Base-by-base conservation (phyloP, 2,888 invertebrate species). In the Orgyia antiqua region DNA sequence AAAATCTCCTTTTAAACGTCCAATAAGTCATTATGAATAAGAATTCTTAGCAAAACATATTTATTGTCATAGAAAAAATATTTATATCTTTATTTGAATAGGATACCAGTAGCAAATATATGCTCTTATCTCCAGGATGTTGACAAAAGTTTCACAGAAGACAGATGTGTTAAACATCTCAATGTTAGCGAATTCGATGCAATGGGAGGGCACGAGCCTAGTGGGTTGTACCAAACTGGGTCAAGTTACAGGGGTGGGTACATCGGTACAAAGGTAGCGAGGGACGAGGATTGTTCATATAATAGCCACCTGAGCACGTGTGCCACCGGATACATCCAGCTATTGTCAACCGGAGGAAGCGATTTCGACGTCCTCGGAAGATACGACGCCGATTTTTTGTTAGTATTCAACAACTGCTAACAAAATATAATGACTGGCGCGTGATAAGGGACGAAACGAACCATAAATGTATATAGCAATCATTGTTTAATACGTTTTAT, bases 301-400 rank as follows among this genome's bases (percentile, higher is more conserved):
- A 84, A 83, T 83, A 73, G 77, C 68, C 78, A 84, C 80, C 84
- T 83, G 83, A 86, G 84, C 84, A 86, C 84, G 84, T 86, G 86
- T 83, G 69, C 72, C 56, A 57, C 86, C 86, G 84, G 84, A 86
- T 84, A 77, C 66, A 63, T 60, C 64, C 59, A 58, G 64, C 80
- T 57, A 84, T 86, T 84, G 84, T 84, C 73, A 82, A 64, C 63
- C 65, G 63, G 71, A 84, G 83, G 84, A 84, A 84, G 70, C 74
- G 73, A 78, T 80, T 80, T 75, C 61, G 77, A 74, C 74, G 76
- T 38, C 71, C 65, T 67, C 70, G 63, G 67, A 72, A 74, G 77
- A 80, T 77, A 59, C 61, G 71, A 74, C 73, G 70, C 68, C 67
- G 71, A 70, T 73, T 73, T 79, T 74, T 52, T 51, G 44, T 51